Percentiles rank a stretch among this genome's conserved stretches.
phyloP scores from a whole-genome alignment of 2,113 vertebrate genomes.

The Microtus ochrogaster region DNA sequence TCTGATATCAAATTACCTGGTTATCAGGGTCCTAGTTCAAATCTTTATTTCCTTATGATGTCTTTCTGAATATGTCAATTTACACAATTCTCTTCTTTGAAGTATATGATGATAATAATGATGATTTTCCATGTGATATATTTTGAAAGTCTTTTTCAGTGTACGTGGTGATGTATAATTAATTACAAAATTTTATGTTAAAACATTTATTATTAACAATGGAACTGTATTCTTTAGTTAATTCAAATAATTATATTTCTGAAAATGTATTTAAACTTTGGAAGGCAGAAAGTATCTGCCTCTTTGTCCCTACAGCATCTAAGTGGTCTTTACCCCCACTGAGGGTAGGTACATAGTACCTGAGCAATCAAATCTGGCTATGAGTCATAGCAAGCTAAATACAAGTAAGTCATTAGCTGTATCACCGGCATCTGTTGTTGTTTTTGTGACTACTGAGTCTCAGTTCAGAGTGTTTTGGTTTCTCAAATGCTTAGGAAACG shows the following conservation, averaged over 20 bases:
- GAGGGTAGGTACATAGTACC: background rate
- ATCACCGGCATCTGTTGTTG: conserved; percentile 12
- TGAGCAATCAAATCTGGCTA: background rate
- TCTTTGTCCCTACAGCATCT: background rate
- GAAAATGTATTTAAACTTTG: background rate
- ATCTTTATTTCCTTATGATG: background rate
- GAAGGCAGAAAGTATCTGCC: background rate
- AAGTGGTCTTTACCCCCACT: background rate
- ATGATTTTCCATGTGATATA: conserved; percentile 9
- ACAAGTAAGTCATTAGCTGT: conserved; percentile 21
- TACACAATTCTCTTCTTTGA: conserved; percentile 5
- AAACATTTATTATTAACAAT: background rate
- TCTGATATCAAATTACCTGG: conserved; percentile 32
- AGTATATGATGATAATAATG: background rate
- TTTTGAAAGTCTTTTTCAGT: background rate
- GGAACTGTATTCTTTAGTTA: background rate
- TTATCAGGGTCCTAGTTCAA: conserved; percentile 36
- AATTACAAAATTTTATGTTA: conserved; percentile 8
- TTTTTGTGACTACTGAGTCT: background rate
- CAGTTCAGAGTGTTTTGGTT: conserved; percentile 30
- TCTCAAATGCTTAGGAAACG: conserved; percentile 49
- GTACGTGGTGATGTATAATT: background rate
- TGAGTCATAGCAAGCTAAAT: conserved; percentile 38
- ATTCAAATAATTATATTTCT: conserved; percentile 21
- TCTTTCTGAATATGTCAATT: background rate